Percentiles rank a stretch among this genome's conserved stretches.
Evolutionary conservation across 2,888 invertebrate species (phyloP).

Genomic region (Pollenia griseotomentosa): DNA sequence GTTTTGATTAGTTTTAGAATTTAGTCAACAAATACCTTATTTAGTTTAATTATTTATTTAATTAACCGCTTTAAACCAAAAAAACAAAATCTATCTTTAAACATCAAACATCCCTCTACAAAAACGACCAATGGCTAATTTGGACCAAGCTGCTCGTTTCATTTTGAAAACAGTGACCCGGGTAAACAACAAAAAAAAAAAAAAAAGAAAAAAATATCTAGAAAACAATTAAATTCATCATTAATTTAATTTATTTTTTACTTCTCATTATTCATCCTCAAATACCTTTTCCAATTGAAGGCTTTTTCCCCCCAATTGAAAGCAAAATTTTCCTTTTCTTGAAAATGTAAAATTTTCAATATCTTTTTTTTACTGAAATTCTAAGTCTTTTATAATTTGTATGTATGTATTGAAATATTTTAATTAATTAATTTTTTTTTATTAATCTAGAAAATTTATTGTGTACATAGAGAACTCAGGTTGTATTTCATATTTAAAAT

Average conservation of each 20-base stretch:
- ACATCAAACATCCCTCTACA: background rate
- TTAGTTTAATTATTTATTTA: conserved; percentile 78
- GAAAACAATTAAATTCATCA: conserved; percentile 29
- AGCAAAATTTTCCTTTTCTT: conserved; percentile 1
- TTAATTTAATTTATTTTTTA: conserved; percentile 26
- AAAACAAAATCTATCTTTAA: conserved; percentile 48
- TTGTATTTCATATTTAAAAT: conserved; percentile 60
- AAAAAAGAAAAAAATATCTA: conserved; percentile 26
- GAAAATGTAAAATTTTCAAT: conserved; percentile 33
- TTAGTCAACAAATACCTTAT: conserved; percentile 74
- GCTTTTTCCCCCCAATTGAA: conserved; percentile 22
- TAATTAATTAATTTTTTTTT: conserved; percentile 26
- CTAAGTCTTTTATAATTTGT: conserved; percentile 51
- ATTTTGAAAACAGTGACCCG: conserved; percentile 6
- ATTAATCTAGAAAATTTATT: conserved; percentile 13
- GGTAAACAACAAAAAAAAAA: background rate
- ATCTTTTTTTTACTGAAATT: conserved; percentile 57
- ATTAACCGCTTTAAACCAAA: conserved; percentile 82
- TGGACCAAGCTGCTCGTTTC: conserved; percentile 49
- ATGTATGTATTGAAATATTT: conserved; percentile 34
- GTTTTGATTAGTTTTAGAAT: conserved; percentile 68
- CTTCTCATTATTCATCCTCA: conserved; percentile 28
- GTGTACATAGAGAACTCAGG: conserved; percentile 70
- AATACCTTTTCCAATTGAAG: background rate
- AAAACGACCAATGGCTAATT: conserved; percentile 68